Percentiles rank a stretch among this genome's conserved stretches.
These are phyloP conservation scores for Junco hyemalis DNA, from an alignment of 2,113 vertebrate genomes.

Conservation along the genomic window DNA sequence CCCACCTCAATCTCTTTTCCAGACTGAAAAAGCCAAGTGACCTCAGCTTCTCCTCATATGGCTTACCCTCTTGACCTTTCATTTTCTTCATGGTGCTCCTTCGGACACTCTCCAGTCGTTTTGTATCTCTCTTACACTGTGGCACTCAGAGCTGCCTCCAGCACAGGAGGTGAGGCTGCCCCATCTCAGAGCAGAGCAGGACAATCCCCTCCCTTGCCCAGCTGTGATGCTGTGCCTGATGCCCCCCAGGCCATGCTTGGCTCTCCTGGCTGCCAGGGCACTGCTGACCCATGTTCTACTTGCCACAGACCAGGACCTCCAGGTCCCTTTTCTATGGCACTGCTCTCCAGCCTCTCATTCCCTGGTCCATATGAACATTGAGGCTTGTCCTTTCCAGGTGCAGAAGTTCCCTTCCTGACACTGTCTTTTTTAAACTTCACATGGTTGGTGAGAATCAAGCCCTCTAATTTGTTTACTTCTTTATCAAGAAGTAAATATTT, in stretches of 20 bases:
- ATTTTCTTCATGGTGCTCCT: neutral
- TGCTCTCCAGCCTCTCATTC: neutral
- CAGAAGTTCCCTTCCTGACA: neutral
- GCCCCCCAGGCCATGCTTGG: accelerated
- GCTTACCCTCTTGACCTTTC: neutral
- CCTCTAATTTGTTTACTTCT: neutral
- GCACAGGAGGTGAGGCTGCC: accelerated
- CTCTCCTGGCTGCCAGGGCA: neutral
- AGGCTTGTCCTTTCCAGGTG: neutral
- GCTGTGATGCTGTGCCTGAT: neutral
- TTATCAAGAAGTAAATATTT: neutral
- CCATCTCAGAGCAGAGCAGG: neutral
- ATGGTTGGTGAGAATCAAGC: neutral
- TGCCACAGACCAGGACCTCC: accelerated
- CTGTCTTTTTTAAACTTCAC: neutral
- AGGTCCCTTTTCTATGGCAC: neutral
- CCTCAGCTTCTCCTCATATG: neutral
- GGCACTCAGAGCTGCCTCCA: neutral
- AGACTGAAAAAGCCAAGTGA: neutral
- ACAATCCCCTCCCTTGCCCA: accelerated
- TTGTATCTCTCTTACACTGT: neutral
- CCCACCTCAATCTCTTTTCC: neutral
- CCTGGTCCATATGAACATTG: neutral
- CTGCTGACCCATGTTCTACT: accelerated
- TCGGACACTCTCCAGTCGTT: neutral